Base-by-base conservation (phyloP, 1,140 invertebrate genomes). In the Zaprionus camerounensis region DNA sequence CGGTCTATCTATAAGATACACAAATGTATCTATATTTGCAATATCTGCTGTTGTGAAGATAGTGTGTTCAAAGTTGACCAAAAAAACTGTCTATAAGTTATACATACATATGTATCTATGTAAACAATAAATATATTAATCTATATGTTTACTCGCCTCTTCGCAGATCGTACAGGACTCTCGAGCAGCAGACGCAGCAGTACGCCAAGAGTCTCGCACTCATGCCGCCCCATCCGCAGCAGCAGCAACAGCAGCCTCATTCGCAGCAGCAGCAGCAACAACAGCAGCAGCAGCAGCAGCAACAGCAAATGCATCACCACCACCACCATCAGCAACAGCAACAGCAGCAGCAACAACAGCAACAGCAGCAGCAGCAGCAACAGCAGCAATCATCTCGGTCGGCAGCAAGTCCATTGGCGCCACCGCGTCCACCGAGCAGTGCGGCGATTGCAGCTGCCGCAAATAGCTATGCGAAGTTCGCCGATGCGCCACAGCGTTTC, bases 361-460 rank as follows among this genome's bases (percentile, higher is more conserved):
- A 78, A 0, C 87, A 81, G 0, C 83, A 87, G 0, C 83, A 91
- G 0, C 85, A 81, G 0, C 76, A 88, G 0, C 90, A 88, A 20
- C 91, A 91, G 51, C 87, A 79, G 56, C 81, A 91, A 71, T 79
- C 74, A 24, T 84, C 87, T 22, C 79, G 91, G 57, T 81, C 91
- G 56, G 91, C 78, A 77, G 91, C 91, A 76, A 92, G 91, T 84
- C 91, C 91, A 22, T 51, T 92, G 56, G 92, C 92, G 26, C 92
- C 92, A 41, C 91, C 91, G 51, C 87, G 91, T 53, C 80, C 91
- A 71, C 84, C 77, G n/a, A 84, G 84, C 26, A 82, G 80, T 34
- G 83, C 79, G 31, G 77, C 79, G 22, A 73, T 75, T 7, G 77
- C 74, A 22, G 91, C 82, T 36, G 80, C 78, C 12, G 83, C 81